phyloP scores from a whole-genome alignment of 2,113 vertebrate genomes.

The Brachionichthys hirsutus region DNA sequence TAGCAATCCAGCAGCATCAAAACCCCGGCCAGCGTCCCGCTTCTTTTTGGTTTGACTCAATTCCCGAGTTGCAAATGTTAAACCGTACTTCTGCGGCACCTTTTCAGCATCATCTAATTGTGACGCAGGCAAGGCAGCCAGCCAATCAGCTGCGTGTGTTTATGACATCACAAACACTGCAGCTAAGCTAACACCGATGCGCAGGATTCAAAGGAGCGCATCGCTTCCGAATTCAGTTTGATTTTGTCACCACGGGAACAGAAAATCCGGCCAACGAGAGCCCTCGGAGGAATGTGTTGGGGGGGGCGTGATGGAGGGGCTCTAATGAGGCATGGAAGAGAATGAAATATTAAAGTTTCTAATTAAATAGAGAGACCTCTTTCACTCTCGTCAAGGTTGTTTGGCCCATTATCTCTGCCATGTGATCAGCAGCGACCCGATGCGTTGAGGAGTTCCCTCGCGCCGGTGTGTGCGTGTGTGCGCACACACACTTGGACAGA shows the following conservation, averaged over 20 bases:
- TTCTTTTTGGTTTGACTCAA: too few species aligned
- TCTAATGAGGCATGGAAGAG: slow-evolving; percentile 78
- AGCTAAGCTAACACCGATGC: too few species aligned
- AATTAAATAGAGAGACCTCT: slow-evolving; percentile 81
- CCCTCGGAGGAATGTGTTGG: slow-evolving; percentile 44
- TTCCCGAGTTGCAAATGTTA: too few species aligned
- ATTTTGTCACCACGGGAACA: slow-evolving; percentile 33
- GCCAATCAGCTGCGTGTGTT: too few species aligned
- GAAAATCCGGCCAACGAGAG: slow-evolving; percentile 44
- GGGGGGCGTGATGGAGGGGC: slow-evolving; percentile 70
- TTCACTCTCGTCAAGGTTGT: slow-evolving; percentile 79
- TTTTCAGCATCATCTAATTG: too few species aligned
- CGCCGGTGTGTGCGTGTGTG: slow-evolving; percentile 41
- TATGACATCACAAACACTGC: too few species aligned
- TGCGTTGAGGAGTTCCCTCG: slow-evolving; percentile 66
- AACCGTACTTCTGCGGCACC: too few species aligned
- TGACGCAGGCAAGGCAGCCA: too few species aligned
- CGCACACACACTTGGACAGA: slow-evolving; percentile 6
- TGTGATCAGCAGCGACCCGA: slow-evolving; percentile 75
- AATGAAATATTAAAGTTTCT: slow-evolving; percentile 84
- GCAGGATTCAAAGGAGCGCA: background rate
- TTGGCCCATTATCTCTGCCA: slow-evolving; percentile 78
- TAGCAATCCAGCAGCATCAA: too few species aligned
- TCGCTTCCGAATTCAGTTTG: slow-evolving; percentile 9
- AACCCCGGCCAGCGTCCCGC: too few species aligned